Percentiles rank a stretch among this genome's conserved stretches.
Conservation (phyloP, 2,113 vertebrate species). For the Phylloscopus trochilus region DNA sequence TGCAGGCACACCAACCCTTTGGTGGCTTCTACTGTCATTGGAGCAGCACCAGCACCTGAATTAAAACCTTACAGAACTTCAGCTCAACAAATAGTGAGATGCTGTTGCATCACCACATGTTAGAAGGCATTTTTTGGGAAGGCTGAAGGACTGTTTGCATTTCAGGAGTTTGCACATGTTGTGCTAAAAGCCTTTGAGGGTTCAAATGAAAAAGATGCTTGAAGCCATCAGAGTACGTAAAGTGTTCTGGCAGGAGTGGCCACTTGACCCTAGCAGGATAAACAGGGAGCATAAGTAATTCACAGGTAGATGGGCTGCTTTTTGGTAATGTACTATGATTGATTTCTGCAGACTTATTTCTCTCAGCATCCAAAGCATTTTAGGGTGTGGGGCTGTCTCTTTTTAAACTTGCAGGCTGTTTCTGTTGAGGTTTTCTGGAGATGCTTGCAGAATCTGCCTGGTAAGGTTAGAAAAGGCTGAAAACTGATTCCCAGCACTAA, state of each 20-base stretch:
- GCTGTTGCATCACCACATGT: background rate
- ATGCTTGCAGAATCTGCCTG: background rate
- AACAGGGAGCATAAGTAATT: background rate
- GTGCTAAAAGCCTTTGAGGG: background rate
- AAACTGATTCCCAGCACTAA: background rate
- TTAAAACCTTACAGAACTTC: background rate
- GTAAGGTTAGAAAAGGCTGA: background rate
- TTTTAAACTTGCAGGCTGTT: background rate
- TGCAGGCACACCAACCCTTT: background rate
- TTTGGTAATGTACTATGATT: background rate
- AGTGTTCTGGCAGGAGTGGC: background rate
- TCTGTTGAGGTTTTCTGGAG: background rate
- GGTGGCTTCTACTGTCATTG: background rate
- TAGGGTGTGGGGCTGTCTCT: background rate
- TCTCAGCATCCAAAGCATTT: background rate
- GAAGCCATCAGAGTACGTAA: background rate
- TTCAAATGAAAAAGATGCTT: background rate
- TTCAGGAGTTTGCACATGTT: slow-evolving; percentile 7
- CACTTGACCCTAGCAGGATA: background rate
- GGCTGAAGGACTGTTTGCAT: background rate
- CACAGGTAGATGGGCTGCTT: background rate
- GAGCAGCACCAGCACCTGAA: background rate
- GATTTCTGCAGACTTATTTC: background rate
- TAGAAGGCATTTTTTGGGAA: background rate
- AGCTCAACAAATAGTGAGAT: background rate